These are phyloP conservation scores for Zapornia atra DNA, from an alignment of 2,113 vertebrate genomes.

Conservation along the genomic window DNA sequence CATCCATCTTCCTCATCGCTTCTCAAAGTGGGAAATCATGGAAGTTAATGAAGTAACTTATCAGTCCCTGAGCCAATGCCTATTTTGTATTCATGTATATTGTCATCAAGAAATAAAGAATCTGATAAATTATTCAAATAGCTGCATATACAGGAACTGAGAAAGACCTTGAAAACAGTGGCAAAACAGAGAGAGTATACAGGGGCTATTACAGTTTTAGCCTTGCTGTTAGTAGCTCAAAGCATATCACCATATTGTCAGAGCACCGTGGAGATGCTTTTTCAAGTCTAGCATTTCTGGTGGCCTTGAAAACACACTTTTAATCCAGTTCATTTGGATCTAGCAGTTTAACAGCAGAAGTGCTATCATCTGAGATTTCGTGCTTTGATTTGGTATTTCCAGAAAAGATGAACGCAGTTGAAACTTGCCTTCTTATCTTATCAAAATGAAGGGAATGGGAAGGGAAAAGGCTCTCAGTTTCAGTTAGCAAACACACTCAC, in stretches of 20 bases:
- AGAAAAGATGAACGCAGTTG: neutral
- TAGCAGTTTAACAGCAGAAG: neutral
- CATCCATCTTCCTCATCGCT: neutral
- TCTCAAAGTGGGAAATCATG: neutral
- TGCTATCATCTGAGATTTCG: constrained; percentile 5
- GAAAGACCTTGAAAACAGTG: neutral
- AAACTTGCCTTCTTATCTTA: neutral
- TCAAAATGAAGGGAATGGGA: neutral
- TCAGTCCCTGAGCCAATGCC: neutral
- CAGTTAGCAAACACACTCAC: neutral
- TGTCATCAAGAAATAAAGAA: neutral
- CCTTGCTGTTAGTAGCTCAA: neutral
- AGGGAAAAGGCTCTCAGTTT: neutral
- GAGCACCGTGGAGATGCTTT: neutral
- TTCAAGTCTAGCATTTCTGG: neutral
- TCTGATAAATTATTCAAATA: neutral
- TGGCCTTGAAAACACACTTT: neutral
- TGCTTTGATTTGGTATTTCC: constrained; percentile 5
- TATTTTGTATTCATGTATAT: neutral
- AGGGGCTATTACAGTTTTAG: neutral
- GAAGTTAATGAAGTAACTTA: neutral
- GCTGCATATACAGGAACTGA: neutral
- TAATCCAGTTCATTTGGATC: neutral
- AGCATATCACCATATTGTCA: neutral
- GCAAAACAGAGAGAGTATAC: neutral